Evolutionary conservation across 2,797 vertebrate genomes (phyloP).

Genomic region (Phyllotis vaccarum): DNA sequence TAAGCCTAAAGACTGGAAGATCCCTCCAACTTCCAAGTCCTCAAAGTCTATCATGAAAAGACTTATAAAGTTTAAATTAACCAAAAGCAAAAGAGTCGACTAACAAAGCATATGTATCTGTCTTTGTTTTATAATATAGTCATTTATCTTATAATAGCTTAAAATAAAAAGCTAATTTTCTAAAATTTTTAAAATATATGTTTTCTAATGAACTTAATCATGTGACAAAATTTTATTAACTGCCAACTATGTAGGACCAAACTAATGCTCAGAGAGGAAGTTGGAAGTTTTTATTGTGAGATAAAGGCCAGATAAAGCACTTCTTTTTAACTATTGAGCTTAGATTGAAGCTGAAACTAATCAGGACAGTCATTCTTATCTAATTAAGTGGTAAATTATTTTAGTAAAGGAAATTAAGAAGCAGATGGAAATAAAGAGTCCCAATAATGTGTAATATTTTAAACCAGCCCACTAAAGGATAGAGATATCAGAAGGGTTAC

Average conservation of each 20-base stretch:
- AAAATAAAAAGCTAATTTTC: constrained; percentile 10
- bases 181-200: not conserved
- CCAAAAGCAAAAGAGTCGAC: not conserved
- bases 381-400: not conserved
- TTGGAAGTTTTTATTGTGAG: not conserved
- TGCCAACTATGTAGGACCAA: not conserved
- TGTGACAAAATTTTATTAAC: not conserved
- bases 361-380: not conserved
- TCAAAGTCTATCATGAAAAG: not conserved
- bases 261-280: not conserved
- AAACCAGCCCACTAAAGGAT: not conserved
- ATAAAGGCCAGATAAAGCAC: not conserved
- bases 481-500: not conserved
- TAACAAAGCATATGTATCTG: not conserved
- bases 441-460: not conserved
- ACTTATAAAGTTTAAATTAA: not conserved
- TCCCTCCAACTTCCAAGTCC: not conserved
- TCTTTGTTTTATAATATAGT: constrained; percentile 1
- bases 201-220: not conserved
- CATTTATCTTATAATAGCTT: not conserved
- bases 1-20: not conserved
- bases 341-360: not conserved
- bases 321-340: not conserved
- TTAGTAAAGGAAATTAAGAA: not conserved
- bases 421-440: not conserved